Percentiles rank a stretch among this genome's conserved stretches.
Conservation (phyloP, 2,888 invertebrate species). For the Crepidodera aurea region DNA sequence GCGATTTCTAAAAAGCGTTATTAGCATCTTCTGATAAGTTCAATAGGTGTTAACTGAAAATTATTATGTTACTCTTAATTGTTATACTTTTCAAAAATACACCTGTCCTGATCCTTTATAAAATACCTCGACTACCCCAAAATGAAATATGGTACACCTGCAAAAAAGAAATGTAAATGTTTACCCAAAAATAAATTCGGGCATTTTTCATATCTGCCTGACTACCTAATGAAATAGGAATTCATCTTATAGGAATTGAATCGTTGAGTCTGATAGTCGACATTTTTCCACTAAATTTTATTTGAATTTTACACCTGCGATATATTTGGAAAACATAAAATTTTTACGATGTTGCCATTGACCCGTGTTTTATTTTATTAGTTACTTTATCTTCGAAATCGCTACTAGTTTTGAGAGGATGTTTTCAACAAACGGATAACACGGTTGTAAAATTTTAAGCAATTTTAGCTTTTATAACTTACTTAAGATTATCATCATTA, state of each 20-base stretch:
- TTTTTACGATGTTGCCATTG: slow-evolving; percentile 39
- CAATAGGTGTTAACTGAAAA: slow-evolving; percentile 36
- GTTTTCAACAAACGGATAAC: slow-evolving; percentile 18
- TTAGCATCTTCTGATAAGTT: slow-evolving; percentile 31
- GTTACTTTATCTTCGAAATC: slow-evolving; percentile 29
- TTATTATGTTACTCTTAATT: slow-evolving; percentile 45
- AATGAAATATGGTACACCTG: slow-evolving; percentile 49
- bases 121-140: slow-evolving; percentile 34
- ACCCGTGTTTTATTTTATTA: slow-evolving; percentile 31
- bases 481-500: slow-evolving; percentile 1
- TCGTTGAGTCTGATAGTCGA: slow-evolving; percentile 35
- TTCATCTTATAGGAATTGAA: slow-evolving; percentile 13
- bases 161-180: slow-evolving; percentile 40
- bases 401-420: slow-evolving; percentile 30
- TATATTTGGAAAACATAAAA: slow-evolving; percentile 39
- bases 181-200: slow-evolving; percentile 38
- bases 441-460: slow-evolving; percentile 18
- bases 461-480: slow-evolving; percentile 17
- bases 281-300: slow-evolving; percentile 40
- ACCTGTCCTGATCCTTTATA: slow-evolving; percentile 21
- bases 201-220: slow-evolving; percentile 38
- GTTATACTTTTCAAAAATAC: slow-evolving; percentile 21
- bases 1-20: slow-evolving; percentile 32
- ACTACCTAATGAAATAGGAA: slow-evolving; percentile 20
- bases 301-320: slow-evolving; percentile 45